Conservation (phyloP, 2,113 vertebrate genomes). For the Cariama cristata region DNA sequence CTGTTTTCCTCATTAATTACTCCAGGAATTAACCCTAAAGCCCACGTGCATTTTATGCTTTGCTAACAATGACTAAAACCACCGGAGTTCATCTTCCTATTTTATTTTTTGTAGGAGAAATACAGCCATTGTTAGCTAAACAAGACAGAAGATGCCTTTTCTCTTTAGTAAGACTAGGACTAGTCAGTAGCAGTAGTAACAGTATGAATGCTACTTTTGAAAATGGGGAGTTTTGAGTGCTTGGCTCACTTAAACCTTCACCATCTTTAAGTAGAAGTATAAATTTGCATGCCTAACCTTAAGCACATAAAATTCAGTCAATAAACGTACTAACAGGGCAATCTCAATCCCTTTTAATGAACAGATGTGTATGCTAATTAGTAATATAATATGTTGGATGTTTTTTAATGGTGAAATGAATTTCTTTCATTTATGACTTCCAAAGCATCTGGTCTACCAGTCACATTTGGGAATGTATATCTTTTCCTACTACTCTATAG, state of each 20-base stretch:
- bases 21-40: background rate
- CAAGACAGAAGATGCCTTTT: background rate
- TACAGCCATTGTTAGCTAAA: background rate
- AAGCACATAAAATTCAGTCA: background rate
- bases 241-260: background rate
- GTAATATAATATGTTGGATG: background rate
- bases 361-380: background rate
- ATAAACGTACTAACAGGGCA: background rate
- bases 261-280: background rate
- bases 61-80: background rate
- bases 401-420: background rate
- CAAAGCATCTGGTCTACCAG: background rate
- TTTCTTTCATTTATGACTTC: background rate
- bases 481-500: background rate
- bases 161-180: background rate
- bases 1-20: background rate
- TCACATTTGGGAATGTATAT: background rate
- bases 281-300: background rate
- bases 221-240: background rate
- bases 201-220: background rate
- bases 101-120: background rate
- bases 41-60: background rate
- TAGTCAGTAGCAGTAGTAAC: background rate
- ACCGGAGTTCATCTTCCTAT: background rate
- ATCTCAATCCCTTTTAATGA: background rate